Evolutionary conservation across 2,888 invertebrate species (phyloP), one percentile per base, ranked within the genome.

Genomic region (Bombylius major): DNA sequence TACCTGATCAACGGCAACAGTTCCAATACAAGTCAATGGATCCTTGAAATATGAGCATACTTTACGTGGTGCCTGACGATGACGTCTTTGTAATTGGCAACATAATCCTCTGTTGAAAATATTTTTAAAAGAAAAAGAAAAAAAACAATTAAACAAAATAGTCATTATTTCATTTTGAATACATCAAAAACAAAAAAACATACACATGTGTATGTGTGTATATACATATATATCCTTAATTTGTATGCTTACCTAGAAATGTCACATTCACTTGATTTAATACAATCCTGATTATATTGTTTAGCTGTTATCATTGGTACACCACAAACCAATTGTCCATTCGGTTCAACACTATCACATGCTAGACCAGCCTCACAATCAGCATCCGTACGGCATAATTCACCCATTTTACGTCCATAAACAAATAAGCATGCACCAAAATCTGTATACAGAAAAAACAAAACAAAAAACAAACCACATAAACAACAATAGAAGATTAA

Each of bases 11-110:
- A 83, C 82, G 8, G 88, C 88, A 0, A 90, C 89, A 0, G 87
- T 87, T 1, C 89, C 91, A 67, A 92, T 87, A 78, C 92, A 92
- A 31, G 88, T 86, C 51, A 90, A 77, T 1, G 91, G 87, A 67
- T 91, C 91, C 69, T 89, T 89, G 82, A 91, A 92, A 75, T 91
- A 92, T n/a, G 88, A 87, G 75, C 92, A 92, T 71, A 88, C 88
- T 82, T 89, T 89, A 74, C 90, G 80, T 2, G 90, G 82, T 62
- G 87, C 83, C 77, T 89, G 89, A 48, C 91, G 81, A 73, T 92
- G 91, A 63, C 90, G 82, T 60, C 90, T 82, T 65, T 90, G 89
- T 65, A 90, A 76, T 75, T 90, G 89, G 75, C 92, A 92, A 76
- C 92, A 92, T 55, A 92, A 79, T 32, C 91, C 91, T 53, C 89